Evolutionary conservation across 2,888 invertebrate species (phyloP), one percentile per base, ranked within the genome.

Genomic region (Parelbella ahira): DNA sequence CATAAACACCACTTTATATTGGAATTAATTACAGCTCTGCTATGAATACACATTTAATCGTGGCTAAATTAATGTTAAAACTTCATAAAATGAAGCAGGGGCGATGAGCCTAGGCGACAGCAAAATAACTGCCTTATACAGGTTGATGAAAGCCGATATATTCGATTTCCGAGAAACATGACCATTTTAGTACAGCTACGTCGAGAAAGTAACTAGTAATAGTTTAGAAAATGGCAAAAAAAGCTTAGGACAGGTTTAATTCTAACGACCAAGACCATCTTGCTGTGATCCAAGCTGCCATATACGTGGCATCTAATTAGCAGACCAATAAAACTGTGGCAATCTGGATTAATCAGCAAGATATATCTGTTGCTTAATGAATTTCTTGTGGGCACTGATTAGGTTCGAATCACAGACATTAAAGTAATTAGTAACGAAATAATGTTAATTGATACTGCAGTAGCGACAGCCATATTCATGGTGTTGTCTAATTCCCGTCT

Each of bases 151-250:
- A 38, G 45, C 45, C 15, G 41, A 47, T 32, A 45, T 45, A 43
- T 45, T 47, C 47, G 41, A 47, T 37, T 45, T 49, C 45, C 39
- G 25, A 48, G 42, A 48, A 20, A 30, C 38, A 12, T 38, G 32
- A 24, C 52, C 49, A 45, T 49, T 49, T 50, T 42, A 45, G 48
- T n/a, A n/a, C n/a, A 19, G 25, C 18, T 18, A 24, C 6, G 15
- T 18, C 42, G 44, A 49, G 53, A 53, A 51, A 53, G 48, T 51
- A 44, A 42, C 47, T 23, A 44, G 45, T 39, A 15, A 41, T 19
- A 12, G 42, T 46, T 20, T 37, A 37, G 39, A 47, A 42, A 42
- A 30, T 38, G 13, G 30, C n/a, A 18, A 24, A 38, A 38, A 38
- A 30, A 9, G n/a, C 10, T 8, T 2, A 30, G 38, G n/a, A 19